Evolutionary conservation across 2,797 vertebrate species (phyloP).

Genomic region (Pterois miles): DNA sequence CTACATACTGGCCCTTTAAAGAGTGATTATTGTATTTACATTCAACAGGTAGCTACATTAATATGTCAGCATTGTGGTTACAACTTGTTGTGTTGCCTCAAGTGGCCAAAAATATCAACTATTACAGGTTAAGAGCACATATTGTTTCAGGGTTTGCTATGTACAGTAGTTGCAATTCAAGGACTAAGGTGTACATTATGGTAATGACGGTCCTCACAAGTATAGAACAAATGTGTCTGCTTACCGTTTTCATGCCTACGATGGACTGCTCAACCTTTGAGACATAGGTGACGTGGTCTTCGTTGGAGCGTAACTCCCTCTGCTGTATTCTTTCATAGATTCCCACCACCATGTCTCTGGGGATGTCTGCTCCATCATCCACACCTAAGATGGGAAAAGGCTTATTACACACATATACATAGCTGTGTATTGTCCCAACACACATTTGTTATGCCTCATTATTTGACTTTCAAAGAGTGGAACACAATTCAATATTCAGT

Average conservation of each 20-base stretch:
- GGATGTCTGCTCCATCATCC: conserved; percentile 97
- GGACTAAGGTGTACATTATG: not conserved
- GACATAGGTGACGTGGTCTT: conserved; percentile 98
- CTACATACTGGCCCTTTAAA: too few species aligned
- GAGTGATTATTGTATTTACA: not conserved
- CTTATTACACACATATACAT: not conserved
- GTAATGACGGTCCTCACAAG: not conserved
- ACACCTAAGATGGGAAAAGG: conserved; percentile 84
- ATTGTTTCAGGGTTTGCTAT: not conserved
- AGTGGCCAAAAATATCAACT: not conserved
- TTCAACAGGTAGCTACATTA: not conserved
- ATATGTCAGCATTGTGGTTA: too few species aligned
- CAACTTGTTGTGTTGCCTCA: not conserved
- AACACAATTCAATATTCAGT: not conserved
- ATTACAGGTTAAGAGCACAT: not conserved
- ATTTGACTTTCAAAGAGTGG: not conserved
- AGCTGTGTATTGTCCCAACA: not conserved
- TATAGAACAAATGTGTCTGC: conserved; percentile 23
- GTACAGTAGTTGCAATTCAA: not conserved
- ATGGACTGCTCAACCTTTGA: conserved; percentile 98
- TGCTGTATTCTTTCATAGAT: conserved; percentile 98
- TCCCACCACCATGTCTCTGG: conserved; percentile 96
- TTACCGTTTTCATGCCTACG: conserved; percentile 95
- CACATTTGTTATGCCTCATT: not conserved
- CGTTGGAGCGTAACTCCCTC: conserved; percentile 96